Evolutionary conservation across 2,113 vertebrate genomes (phyloP).

Genomic region (Chlamydotis undulata): DNA sequence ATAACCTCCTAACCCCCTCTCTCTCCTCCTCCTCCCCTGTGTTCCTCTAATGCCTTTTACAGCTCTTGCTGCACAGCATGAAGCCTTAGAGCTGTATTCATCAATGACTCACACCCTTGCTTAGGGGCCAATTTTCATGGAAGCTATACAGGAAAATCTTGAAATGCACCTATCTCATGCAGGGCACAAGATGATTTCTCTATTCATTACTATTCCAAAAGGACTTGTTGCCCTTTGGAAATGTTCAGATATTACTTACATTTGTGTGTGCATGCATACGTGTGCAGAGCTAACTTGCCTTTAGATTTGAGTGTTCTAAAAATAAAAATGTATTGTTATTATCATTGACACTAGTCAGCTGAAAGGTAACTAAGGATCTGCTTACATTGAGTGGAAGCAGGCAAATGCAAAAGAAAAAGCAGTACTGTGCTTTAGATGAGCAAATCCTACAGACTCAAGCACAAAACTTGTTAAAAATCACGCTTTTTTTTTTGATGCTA

Average conservation of each 20-base stretch:
- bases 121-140: conserved; percentile 74
- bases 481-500: not conserved
- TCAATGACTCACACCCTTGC: conserved; percentile 74
- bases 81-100: conserved; percentile 70
- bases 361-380: conserved; percentile 36
- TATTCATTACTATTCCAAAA: conserved; percentile 74
- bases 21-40: conserved; percentile 70
- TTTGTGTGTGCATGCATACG: conserved; percentile 25
- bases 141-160: conserved; percentile 67
- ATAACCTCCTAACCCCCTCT: conserved; percentile 65
- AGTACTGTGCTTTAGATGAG: not conserved
- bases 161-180: conserved; percentile 73
- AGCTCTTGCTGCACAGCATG: conserved; percentile 67
- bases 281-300: conserved; percentile 53
- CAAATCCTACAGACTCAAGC: not conserved
- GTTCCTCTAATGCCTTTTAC: conserved; percentile 74
- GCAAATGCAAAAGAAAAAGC: not conserved
- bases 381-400: not conserved
- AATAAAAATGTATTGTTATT: conserved; percentile 51
- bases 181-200: conserved; percentile 71
- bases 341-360: conserved; percentile 42
- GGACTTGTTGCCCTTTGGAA: conserved; percentile 69
- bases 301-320: conserved; percentile 42
- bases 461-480: conserved; percentile 43
- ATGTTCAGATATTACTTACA: conserved; percentile 60